These are phyloP conservation scores for Hyalella azteca DNA, from an alignment of 2,888 invertebrate genomes.

Conservation along the genomic window DNA sequence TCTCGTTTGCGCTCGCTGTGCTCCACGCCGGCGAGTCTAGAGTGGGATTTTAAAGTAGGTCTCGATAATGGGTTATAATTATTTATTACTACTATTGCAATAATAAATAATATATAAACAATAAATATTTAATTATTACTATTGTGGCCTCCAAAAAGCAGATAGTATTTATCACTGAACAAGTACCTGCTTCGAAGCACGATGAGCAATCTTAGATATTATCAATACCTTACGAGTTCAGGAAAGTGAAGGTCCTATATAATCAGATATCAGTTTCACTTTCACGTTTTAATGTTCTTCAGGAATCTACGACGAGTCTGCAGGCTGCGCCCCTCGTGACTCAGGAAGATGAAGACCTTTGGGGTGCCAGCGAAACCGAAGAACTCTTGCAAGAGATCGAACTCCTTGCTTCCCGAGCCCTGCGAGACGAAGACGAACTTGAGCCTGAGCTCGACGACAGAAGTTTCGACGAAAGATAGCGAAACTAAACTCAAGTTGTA, in stretches of 20 bases:
- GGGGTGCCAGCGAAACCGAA: slow-evolving; percentile 18
- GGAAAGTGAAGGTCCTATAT: too few species aligned
- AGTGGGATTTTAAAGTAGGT: slow-evolving; percentile 32
- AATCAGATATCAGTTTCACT: too few species aligned
- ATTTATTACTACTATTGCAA: too few species aligned
- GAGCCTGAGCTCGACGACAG: background rate
- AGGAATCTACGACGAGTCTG: slow-evolving; percentile 8
- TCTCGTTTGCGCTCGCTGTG: background rate
- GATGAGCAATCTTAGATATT: too few species aligned
- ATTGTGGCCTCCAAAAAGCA: too few species aligned
- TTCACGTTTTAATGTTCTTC: background rate
- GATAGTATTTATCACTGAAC: too few species aligned
- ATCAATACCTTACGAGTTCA: too few species aligned
- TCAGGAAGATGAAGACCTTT: slow-evolving; percentile 23
- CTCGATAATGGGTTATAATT: too few species aligned
- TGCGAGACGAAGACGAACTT: background rate
- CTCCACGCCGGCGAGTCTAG: slow-evolving; percentile 16
- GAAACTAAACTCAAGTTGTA: too few species aligned
- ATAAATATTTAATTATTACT: too few species aligned
- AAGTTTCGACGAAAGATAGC: background rate
- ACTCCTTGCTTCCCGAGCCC: slow-evolving; percentile 5
- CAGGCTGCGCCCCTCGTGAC: background rate
- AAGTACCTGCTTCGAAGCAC: too few species aligned
- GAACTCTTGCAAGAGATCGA: slow-evolving; percentile 15
- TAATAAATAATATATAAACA: too few species aligned